Percentiles rank a stretch among this genome's conserved stretches.
phyloP scores from a whole-genome alignment of 2,888 invertebrate species.

The Strigamia crassipes region DNA sequence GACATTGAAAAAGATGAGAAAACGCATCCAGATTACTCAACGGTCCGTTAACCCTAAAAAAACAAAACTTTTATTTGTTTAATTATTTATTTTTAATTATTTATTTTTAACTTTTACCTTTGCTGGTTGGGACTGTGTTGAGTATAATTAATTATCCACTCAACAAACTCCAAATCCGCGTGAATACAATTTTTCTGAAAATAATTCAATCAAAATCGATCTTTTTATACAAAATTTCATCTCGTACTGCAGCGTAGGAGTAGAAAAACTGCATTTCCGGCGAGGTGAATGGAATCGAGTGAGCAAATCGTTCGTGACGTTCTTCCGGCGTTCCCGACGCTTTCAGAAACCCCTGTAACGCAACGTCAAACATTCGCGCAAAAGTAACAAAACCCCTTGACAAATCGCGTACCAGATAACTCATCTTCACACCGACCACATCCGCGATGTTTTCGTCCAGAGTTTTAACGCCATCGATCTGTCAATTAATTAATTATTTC shows the following conservation, averaged over 20 bases:
- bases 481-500: no score
- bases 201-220: background rate
- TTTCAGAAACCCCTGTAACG: background rate
- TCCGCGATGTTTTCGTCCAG: constrained; percentile 18
- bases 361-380: background rate
- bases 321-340: background rate
- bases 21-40: no score
- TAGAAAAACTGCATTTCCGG: constrained; percentile 5
- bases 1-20: no score
- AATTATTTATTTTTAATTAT: no score
- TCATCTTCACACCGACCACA: background rate
- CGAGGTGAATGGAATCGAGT: background rate
- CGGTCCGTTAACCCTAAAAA: no score
- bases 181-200: no score
- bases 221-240: no score
- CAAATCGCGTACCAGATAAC: background rate
- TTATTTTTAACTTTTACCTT: no score
- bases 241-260: background rate
- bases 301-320: background rate
- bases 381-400: background rate
- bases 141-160: no score
- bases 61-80: no score
- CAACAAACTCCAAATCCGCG: no score
- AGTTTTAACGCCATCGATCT: background rate
- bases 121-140: no score